A percentile compares a stretch with the other conserved stretches of the same genome.
Conservation (phyloP, 1,140 invertebrate species). For the Pissodes strobi region DNA sequence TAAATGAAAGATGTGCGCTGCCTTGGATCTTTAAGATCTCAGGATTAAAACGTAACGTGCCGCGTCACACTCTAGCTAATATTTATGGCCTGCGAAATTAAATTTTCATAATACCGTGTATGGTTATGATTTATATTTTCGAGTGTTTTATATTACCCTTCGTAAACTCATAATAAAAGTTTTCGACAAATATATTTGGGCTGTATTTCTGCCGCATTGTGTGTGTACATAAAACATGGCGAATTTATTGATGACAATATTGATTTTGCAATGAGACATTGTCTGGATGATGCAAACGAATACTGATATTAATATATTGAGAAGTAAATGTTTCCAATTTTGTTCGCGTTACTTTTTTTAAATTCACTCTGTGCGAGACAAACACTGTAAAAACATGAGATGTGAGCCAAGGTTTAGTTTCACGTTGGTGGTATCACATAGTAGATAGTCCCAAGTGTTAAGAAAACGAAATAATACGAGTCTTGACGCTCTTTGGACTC, state of each 20-base stretch:
- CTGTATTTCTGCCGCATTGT: conserved; percentile 13
- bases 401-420: no score
- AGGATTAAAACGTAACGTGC: conserved; percentile 15
- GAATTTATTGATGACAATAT: conserved; percentile 19
- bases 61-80: conserved; percentile 25
- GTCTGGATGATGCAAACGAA: no score
- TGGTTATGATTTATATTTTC: conserved; percentile 32
- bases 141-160: conserved; percentile 19
- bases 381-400: no score
- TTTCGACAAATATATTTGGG: conserved; percentile 11
- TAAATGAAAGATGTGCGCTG: neutral
- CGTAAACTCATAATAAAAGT: conserved; percentile 19
- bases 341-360: no score
- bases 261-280: conserved; percentile 11
- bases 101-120: conserved; percentile 30
- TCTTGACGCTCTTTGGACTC: no score
- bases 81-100: conserved; percentile 33
- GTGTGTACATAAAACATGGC: conserved; percentile 16
- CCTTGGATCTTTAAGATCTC: conserved; percentile 16
- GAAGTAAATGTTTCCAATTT: no score
- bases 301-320: no score
- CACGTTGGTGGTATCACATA: no score
- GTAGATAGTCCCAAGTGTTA: no score
- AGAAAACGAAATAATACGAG: no score
- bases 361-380: no score